Base-by-base conservation (phyloP, 2,888 invertebrate species). In the Drosophila stalkeri region DNA sequence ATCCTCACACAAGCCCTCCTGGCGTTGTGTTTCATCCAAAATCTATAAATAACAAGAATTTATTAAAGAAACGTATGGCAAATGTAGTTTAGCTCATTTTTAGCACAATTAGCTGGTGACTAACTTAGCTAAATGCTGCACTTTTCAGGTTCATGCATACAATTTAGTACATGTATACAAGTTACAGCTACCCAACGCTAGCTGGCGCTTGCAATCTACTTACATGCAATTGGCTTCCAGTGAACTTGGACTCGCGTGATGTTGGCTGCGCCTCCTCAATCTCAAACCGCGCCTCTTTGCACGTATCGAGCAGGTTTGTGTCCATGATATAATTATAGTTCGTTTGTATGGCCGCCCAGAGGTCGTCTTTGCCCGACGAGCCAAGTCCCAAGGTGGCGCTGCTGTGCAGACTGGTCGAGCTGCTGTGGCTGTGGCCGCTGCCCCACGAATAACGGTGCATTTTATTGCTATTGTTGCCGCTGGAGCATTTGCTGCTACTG, bases 241-340 rank as follows among this genome's bases (percentile, higher is more conserved):
- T 72, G 35, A 78, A 77, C 33, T 77, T 78, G 1, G 60, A 67
- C 41, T 78, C 78, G 49, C 81, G 78, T 27, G 78, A 81, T 39
- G 64, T 81, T 55, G 78, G 78, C 60, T 78, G 78, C 43, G 78
- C 78, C 62, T 78, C 78, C 81, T 93, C 93, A 47, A 93, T 83
- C 69, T 93, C 93, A 80, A 90, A 91, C 35, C 92, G 86, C 2
- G 93, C 93, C 92, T 96, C 96, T 93, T 95, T 95, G 94, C 98
- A 98, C 84, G 96, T 96, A 92, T 98, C 97, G 75, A 98, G 96
- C 83, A 98, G 96, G 93, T 98, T 97, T 91, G 97, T 97, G 93
- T 98, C 98, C 98, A 98, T 98, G 91, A 98, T 97, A 93, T 97
- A 98, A 92, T 98, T 96, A 94, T 98, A 98, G 93, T 97, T 97